Percentiles rank a stretch among this genome's conserved stretches.
phyloP scores from a whole-genome alignment of 1,140 invertebrate species.

The Laupala kohalensis region DNA sequence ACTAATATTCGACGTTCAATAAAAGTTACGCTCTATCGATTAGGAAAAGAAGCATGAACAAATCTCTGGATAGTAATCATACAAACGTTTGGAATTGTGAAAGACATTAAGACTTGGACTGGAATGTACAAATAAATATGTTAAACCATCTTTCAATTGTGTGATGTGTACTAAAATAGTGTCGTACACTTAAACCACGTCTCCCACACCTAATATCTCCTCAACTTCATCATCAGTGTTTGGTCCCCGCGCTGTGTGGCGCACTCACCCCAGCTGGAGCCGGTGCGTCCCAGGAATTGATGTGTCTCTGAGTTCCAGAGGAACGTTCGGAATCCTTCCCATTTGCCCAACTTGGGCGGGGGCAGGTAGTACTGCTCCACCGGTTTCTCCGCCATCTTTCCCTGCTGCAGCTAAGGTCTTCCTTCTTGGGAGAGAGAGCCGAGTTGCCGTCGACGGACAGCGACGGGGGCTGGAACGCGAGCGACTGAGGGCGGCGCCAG shows the following conservation, averaged over 20 bases:
- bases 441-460: neutral
- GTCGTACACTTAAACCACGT: too few relatives aligned
- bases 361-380: constrained; percentile 52
- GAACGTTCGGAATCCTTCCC: constrained; percentile 72
- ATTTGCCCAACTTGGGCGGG: constrained; percentile 65
- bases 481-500: neutral
- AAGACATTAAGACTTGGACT: too few relatives aligned
- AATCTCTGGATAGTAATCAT: too few relatives aligned
- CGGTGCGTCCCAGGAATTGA: constrained; percentile 75
- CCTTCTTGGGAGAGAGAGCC: neutral
- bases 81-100: too few relatives aligned
- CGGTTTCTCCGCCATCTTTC: constrained; percentile 23
- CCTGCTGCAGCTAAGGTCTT: neutral
- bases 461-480: neutral
- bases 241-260: neutral
- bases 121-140: too few relatives aligned
- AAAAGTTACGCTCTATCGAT: too few relatives aligned
- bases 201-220: too few relatives aligned
- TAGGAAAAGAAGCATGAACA: too few relatives aligned
- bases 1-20: too few relatives aligned
- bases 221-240: too few relatives aligned
- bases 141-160: too few relatives aligned
- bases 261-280: constrained; percentile 78
- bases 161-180: too few relatives aligned
- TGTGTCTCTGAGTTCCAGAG: constrained; percentile 78